Evolutionary conservation across 2,797 vertebrate species (phyloP), one percentile per base, ranked within the genome.

Genomic region (Trichosurus vulpecula): DNA sequence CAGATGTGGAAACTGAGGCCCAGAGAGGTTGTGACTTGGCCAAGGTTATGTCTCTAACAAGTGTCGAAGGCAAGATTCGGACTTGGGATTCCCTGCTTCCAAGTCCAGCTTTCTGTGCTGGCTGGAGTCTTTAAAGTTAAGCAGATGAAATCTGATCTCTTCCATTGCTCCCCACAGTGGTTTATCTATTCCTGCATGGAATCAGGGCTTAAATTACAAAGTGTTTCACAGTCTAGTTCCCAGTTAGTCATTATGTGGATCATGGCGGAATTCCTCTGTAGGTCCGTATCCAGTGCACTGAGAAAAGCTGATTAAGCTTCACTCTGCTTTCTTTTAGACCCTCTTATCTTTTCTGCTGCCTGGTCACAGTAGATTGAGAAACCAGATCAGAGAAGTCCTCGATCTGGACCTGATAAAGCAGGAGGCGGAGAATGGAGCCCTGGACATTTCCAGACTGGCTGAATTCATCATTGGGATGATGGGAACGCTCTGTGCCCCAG

Each of bases 351-450:
- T 99, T 98, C 98, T 99, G 98, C 98, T 99, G 97, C 99, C 99
- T 57, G 99, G 99, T 94, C 99, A 99, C 92, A 99, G 98, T 0
- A 99, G 99, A 53, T 98, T 99, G 97, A 99, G 98, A 96, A 98
- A 98, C 96, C 99, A 99, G 94, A 99, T 99, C 90, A 99, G 99
- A 0, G 99, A 99, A 98, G 99, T 99, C 89, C 98, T 99, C 95
- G 99, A 99, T 97, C 98, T 99, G 96, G 98, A 99, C 0, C 98
- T 99, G 90, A 99, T 99, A 98, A 99, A 99, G 97, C 99, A 99
- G 98, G 99, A 99, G 98, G 99, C 99, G 47, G 99, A 99, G 97
- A 99, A 99, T 0, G 98, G 99, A 47, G 99, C 99, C 4, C 98
- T 99, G 31, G 99, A 99, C 98, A 99, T 99, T 97, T 95, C 99